Base-by-base conservation (phyloP, 2,113 vertebrate species). In the Mesoclemmys tuberculata region DNA sequence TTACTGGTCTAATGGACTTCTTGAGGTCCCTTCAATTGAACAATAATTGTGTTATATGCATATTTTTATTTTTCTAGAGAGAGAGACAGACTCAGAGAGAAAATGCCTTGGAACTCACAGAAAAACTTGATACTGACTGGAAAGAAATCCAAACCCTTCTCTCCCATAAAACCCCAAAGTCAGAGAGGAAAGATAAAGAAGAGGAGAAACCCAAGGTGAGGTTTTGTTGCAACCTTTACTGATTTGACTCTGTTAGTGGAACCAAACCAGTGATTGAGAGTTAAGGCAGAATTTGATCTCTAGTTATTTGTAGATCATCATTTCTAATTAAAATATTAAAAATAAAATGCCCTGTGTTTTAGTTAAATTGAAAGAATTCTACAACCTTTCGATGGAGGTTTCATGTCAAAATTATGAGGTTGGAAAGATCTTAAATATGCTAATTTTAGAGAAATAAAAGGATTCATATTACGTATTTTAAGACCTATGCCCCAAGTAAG, bases 61-160 rank as follows among this genome's bases (percentile, higher is more conserved):
- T 19, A 8, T 80, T 38, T n/a, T 52, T 56, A 41, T 88, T 55
- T 93, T 29, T 31, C 82, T 97, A 99, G 99, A 98, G 99, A 87
- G 99, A 99, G 71, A 98, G 99, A 3, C 99, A 99, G 52, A 98
- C 97, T 24, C 99, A 96, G 90, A 98, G 98, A 92, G 99, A 99
- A 97, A 99, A 98, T 87, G 96, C 99, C 0, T 98, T 99, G 86
- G 99, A 98, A 92, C 98, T 99, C 95, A 99, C 99, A 0, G 99
- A 99, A 98, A 99, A 99, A 94, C 98, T 99, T 88, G 99, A 99
- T 94, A 98, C 98, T 38, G 99, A 99, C 22, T 99, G 99, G 99
- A 99, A 98, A 89, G 98, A 98, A 94, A 99, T 99, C 93, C 99
- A 99, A 92, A 79, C 92, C 3, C 98, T 99, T 29, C 95, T 99